phyloP scores from a whole-genome alignment of 2,888 invertebrate genomes.

The Leptura quadrifasciata region DNA sequence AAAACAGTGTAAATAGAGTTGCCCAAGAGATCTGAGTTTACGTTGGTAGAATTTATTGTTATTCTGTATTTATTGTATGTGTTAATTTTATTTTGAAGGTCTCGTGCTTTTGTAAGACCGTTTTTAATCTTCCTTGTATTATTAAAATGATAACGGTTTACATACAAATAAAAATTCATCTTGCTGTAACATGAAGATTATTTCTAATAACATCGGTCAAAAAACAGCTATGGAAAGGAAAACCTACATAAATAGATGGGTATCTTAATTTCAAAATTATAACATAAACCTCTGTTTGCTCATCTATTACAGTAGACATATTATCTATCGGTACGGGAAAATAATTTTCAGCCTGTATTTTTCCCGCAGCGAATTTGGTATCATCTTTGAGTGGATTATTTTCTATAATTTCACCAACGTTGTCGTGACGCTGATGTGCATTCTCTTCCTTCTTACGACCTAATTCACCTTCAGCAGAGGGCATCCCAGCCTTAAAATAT shows the following conservation, averaged over 20 bases:
- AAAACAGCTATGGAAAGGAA: neutral
- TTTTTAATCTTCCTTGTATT: too few relatives aligned
- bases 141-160: too few relatives aligned
- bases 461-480: neutral
- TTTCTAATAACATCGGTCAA: neutral
- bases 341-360: neutral
- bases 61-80: too few relatives aligned
- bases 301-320: neutral
- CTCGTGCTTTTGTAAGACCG: too few relatives aligned
- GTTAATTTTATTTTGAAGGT: too few relatives aligned
- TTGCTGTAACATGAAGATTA: too few relatives aligned
- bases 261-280: neutral
- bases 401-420: neutral
- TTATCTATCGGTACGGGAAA: neutral
- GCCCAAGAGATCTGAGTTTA: too few relatives aligned
- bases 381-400: neutral
- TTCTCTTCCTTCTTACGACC: neutral
- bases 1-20: too few relatives aligned
- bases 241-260: too few relatives aligned
- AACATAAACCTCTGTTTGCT: neutral
- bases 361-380: neutral
- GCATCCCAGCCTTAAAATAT: slow-evolving; percentile 11
- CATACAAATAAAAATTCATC: too few relatives aligned
- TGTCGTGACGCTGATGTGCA: neutral
- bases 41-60: too few relatives aligned